These are phyloP conservation scores for Rambutsinella grinnellia DNA, from an alignment of 2,888 invertebrate species.

Conservation along the genomic window DNA sequence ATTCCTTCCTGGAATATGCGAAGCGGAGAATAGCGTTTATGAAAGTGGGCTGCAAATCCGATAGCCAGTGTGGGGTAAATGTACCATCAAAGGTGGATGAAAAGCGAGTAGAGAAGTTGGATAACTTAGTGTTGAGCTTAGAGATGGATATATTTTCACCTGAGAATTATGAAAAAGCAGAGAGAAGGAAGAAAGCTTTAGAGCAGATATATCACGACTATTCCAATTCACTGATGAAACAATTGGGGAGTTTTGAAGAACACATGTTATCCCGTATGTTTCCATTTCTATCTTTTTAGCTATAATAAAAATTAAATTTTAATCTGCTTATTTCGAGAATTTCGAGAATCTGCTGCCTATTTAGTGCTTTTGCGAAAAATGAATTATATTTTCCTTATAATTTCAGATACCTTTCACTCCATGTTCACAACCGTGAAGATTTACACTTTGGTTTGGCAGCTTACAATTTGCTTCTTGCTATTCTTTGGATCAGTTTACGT, in stretches of 20 bases:
- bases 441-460: conserved; percentile 52
- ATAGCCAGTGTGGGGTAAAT: no score
- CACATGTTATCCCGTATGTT: conserved; percentile 37
- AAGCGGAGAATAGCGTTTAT: no score
- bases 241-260: conserved; percentile 34
- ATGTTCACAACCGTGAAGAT: conserved; percentile 39
- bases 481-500: conserved; percentile 53
- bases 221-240: conserved; percentile 32
- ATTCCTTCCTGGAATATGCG: conserved; percentile 8
- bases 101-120: conserved; percentile 19
- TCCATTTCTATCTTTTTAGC: no score
- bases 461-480: conserved; percentile 38
- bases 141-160: conserved; percentile 46
- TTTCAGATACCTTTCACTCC: conserved; percentile 38
- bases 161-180: conserved; percentile 38
- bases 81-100: no score
- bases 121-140: conserved; percentile 36
- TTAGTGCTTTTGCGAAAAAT: no score
- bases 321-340: no score
- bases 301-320: no score
- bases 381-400: background rate
- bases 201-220: conserved; percentile 55
- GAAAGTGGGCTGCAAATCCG: no score
- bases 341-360: no score
- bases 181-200: conserved; percentile 37